Evolutionary conservation across 2,113 vertebrate genomes (phyloP).

Genomic region (Chitala chitala): DNA sequence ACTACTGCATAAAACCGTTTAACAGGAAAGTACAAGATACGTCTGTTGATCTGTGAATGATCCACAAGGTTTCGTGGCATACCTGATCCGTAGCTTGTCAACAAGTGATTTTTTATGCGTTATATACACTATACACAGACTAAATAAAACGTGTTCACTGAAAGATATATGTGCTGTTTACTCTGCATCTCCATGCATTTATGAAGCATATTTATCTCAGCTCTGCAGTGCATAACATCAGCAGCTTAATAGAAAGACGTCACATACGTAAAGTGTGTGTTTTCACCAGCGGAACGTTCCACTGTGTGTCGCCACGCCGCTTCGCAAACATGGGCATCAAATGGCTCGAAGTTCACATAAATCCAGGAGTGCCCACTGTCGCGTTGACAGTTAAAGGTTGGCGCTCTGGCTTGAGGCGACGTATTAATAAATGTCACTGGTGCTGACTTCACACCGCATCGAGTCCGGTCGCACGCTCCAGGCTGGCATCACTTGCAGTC

Average conservation of each 20-base stretch:
- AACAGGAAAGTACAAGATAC: conserved; percentile 9
- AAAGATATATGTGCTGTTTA: neutral
- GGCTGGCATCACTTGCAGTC: conserved; percentile 52
- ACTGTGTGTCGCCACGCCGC: neutral
- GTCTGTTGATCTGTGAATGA: neutral
- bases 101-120: neutral
- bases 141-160: neutral
- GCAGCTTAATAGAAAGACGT: neutral
- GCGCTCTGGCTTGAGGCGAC: conserved; percentile 42
- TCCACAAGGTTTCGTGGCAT: neutral
- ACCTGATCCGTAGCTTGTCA: neutral
- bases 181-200: neutral
- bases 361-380: conserved; percentile 31
- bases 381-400: conserved; percentile 38
- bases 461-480: conserved; percentile 51
- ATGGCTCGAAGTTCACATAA: neutral
- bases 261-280: too few species aligned
- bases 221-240: neutral
- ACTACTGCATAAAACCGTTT: neutral
- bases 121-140: neutral
- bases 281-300: neutral
- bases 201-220: neutral
- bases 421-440: conserved; percentile 59
- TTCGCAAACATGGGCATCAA: neutral
- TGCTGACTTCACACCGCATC: conserved; percentile 53